Conservation (phyloP, 2,888 invertebrate species). For the Uropetala carovei region DNA sequence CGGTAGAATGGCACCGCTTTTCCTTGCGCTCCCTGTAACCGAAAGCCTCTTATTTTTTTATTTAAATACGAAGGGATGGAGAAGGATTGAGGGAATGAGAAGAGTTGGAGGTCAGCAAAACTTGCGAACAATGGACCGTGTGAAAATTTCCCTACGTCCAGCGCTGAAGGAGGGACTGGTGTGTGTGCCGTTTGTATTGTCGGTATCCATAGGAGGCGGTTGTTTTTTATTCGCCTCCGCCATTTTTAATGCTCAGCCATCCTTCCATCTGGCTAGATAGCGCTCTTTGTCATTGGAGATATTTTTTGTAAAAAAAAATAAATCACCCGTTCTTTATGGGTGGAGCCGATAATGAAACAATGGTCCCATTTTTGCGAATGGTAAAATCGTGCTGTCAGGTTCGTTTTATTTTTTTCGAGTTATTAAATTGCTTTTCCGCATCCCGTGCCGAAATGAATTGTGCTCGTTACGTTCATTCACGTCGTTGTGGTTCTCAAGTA, state of each 20-base stretch:
- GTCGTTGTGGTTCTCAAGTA: constrained; percentile 13
- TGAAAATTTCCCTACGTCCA: too few species aligned
- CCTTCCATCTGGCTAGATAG: neutral
- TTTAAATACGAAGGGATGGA: too few species aligned
- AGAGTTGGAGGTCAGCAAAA: too few species aligned
- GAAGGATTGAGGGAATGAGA: too few species aligned
- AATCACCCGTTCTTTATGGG: neutral
- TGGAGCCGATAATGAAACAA: neutral
- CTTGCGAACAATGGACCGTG: too few species aligned
- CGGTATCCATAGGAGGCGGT: neutral
- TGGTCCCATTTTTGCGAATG: neutral
- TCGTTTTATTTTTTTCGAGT: neutral
- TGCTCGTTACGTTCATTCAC: neutral
- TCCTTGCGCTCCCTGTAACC: too few species aligned
- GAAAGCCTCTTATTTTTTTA: too few species aligned
- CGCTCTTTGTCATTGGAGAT: neutral
- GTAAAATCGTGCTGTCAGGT: neutral
- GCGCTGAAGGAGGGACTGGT: too few species aligned
- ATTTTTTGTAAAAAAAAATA: neutral
- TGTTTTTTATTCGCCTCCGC: neutral
- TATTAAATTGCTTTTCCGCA: neutral
- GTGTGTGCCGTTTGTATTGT: neutral
- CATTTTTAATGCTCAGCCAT: neutral
- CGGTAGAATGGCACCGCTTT: too few species aligned
- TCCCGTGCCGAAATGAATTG: neutral